Evolutionary conservation across 1,140 invertebrate genomes (phyloP).

Genomic region (Trachelipus rathkii): DNA sequence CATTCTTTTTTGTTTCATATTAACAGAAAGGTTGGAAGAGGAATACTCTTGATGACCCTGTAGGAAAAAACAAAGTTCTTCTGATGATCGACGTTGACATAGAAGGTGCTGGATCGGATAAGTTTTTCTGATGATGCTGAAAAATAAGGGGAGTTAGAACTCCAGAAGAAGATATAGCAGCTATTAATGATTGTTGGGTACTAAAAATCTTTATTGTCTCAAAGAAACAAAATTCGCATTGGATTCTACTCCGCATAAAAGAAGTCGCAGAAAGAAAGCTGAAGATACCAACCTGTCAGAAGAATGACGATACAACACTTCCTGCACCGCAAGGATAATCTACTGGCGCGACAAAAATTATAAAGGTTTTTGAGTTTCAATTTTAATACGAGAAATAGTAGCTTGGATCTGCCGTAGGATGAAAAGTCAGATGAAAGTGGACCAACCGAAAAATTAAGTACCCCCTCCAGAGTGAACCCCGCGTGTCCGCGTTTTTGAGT

Average conservation of each 20-base stretch:
- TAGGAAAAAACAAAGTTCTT: slow-evolving; percentile 34
- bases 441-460: slow-evolving; percentile 32
- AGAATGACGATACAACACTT: too few relatives aligned
- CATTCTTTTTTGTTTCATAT: slow-evolving; percentile 13
- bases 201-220: neutral
- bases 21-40: slow-evolving; percentile 30
- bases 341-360: neutral
- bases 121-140: slow-evolving; percentile 25
- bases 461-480: slow-evolving; percentile 38
- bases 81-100: slow-evolving; percentile 44
- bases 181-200: neutral
- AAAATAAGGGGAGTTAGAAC: neutral
- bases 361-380: slow-evolving; percentile 32
- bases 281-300: too few relatives aligned
- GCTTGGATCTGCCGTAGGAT: neutral
- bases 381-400: neutral
- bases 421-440: slow-evolving; percentile 27
- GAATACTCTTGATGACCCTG: slow-evolving; percentile 20
- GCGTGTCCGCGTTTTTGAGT: too few relatives aligned
- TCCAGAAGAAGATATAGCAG: neutral
- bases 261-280: too few relatives aligned
- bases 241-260: neutral
- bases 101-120: slow-evolving; percentile 38
- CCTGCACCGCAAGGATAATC: too few relatives aligned
- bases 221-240: neutral